phyloP scores from a whole-genome alignment of 2,797 vertebrate species.

The Phoeniculus purpureus region DNA sequence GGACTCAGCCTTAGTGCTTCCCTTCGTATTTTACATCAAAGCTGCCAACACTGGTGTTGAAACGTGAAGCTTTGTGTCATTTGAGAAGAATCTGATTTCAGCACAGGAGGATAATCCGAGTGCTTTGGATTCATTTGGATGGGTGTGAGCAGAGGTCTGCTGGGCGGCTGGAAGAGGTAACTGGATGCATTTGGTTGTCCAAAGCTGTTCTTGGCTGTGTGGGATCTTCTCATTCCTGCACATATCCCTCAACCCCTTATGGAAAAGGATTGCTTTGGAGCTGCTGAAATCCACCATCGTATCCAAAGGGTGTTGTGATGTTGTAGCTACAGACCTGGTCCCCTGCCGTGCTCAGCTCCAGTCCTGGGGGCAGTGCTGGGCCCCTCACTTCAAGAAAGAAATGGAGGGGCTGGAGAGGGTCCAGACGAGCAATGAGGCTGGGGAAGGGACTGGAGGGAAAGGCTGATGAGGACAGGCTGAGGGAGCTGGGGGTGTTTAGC shows the following conservation, averaged over 20 bases:
- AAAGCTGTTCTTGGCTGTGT: background rate
- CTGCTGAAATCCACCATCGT: background rate
- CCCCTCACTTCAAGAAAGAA: too few relatives aligned
- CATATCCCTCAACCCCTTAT: background rate
- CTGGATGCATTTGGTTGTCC: background rate
- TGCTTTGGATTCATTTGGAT: background rate
- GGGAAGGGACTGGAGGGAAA: too few relatives aligned
- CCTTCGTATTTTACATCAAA: background rate
- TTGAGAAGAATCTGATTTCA: background rate
- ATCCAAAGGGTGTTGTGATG: background rate
- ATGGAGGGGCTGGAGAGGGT: too few relatives aligned
- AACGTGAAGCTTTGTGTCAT: background rate
- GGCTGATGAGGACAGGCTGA: too few relatives aligned
- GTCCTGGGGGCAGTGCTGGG: too few relatives aligned
- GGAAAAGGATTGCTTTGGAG: background rate
- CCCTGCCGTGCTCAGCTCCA: background rate
- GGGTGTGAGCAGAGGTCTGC: background rate
- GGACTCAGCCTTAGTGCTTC: background rate
- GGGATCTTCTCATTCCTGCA: background rate
- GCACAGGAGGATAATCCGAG: background rate
- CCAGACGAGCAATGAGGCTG: too few relatives aligned
- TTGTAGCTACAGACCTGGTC: background rate
- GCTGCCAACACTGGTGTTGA: background rate
- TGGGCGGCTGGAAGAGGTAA: background rate
- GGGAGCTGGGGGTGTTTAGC: too few relatives aligned